phyloP scores from a whole-genome alignment of 2,113 vertebrate genomes.

The Numenius arquata region DNA sequence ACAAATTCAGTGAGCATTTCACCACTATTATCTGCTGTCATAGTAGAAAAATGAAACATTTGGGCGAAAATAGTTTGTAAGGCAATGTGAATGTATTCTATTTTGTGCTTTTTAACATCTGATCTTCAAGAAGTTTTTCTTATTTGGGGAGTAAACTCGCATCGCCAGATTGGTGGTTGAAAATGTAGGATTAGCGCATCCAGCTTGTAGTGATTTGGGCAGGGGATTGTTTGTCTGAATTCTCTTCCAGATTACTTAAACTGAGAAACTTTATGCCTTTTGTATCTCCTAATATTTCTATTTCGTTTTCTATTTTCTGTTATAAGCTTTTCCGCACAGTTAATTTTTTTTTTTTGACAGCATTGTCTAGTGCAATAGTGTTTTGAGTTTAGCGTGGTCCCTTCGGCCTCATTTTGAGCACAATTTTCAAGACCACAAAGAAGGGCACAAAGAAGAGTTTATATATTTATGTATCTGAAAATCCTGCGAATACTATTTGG shows the following conservation, averaged over 20 bases:
- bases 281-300: neutral
- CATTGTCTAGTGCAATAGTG: neutral
- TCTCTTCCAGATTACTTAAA: neutral
- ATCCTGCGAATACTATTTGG: neutral
- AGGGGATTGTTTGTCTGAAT: neutral
- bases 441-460: neutral
- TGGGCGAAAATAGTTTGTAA: neutral
- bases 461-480: neutral
- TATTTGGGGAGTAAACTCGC: neutral
- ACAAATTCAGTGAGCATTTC: constrained; percentile 61
- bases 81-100: neutral
- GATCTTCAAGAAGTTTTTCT: neutral
- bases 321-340: neutral
- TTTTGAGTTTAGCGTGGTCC: accelerated
- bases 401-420: neutral
- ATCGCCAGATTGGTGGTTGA: neutral
- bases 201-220: neutral
- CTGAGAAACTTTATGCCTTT: neutral
- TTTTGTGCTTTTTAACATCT: neutral
- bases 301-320: neutral
- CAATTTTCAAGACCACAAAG: neutral
- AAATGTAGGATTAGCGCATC: neutral
- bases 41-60: constrained; percentile 51
- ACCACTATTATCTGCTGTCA: constrained; percentile 43
- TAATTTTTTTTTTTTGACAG: neutral